phyloP scores from a whole-genome alignment of 1,140 invertebrate genomes.

The Amyelois transitella region DNA sequence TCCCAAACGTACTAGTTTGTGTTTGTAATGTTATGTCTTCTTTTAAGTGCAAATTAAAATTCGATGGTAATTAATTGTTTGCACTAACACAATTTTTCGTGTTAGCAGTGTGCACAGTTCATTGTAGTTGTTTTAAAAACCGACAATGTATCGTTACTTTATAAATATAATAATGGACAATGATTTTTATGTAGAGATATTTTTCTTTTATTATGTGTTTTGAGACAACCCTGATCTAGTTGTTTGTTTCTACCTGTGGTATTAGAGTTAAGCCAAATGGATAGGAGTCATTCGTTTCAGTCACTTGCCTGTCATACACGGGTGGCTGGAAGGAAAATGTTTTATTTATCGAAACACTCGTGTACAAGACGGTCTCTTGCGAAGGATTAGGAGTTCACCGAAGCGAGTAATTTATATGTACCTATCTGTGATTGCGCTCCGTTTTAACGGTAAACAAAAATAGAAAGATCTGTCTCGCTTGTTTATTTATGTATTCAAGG shows the following conservation, averaged over 20 bases:
- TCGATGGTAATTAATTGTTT: no score
- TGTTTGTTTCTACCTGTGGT: slow-evolving; percentile 19
- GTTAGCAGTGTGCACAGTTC: no score
- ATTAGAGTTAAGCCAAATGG: slow-evolving; percentile 33
- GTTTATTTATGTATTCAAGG: not conserved
- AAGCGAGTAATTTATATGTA: not conserved
- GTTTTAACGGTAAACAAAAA: not conserved
- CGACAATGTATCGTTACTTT: no score
- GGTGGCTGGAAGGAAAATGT: slow-evolving; percentile 14
- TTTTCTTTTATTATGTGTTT: no score
- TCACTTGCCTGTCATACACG: slow-evolving; percentile 29
- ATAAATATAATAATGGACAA: no score
- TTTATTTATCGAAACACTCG: slow-evolving; percentile 16
- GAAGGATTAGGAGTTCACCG: not conserved
- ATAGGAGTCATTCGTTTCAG: slow-evolving; percentile 47
- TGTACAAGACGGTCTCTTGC: slow-evolving; percentile 11
- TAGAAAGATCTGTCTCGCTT: not conserved
- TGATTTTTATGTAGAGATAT: no score
- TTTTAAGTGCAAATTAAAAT: not conserved
- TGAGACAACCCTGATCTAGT: not conserved
- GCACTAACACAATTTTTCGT: no score
- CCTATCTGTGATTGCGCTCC: not conserved
- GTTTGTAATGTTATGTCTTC: slow-evolving; percentile 1
- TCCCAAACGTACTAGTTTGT: not conserved
- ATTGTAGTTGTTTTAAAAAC: no score